Evolutionary conservation across 2,888 invertebrate species (phyloP).

Genomic region (Eupelmus urozonus): DNA sequence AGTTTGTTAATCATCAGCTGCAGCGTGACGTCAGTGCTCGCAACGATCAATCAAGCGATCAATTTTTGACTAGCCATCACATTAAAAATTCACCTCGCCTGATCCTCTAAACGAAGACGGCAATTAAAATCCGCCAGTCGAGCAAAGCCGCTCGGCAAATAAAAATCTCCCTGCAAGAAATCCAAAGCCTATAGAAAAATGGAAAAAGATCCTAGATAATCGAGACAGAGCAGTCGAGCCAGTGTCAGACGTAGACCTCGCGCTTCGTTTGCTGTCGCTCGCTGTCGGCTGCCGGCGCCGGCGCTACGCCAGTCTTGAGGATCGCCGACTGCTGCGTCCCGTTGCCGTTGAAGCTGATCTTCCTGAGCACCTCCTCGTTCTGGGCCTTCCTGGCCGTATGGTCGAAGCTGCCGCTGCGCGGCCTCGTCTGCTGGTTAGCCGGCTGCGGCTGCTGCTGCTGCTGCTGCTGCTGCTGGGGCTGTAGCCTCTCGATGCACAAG

Average conservation of each 20-base stretch:
- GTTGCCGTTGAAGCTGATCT: constrained; percentile 74
- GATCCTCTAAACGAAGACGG: no score
- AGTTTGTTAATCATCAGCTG: no score
- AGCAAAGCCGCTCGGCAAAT: no score
- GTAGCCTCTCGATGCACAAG: constrained; percentile 65
- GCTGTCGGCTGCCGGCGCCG: constrained; percentile 65
- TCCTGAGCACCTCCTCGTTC: constrained; percentile 74
- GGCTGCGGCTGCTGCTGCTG: constrained; percentile 38
- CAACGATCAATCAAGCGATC: no score
- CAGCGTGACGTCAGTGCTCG: no score
- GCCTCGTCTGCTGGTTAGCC: constrained; percentile 63
- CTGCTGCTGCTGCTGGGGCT: constrained; percentile 42
- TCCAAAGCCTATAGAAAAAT: background rate
- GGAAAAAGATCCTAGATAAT: background rate
- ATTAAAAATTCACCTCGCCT: no score
- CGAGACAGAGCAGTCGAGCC: background rate
- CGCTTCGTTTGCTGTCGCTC: no score
- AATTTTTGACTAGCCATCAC: no score
- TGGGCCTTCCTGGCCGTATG: constrained; percentile 52
- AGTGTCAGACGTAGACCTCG: constrained; percentile 80
- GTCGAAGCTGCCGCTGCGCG: constrained; percentile 71
- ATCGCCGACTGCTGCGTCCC: constrained; percentile 66
- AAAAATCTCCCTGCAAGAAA: background rate
- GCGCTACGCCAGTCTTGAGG: constrained; percentile 56
- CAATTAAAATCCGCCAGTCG: no score